Conservation (phyloP, 2,113 vertebrate genomes). For the Formicarius rufipectus region DNA sequence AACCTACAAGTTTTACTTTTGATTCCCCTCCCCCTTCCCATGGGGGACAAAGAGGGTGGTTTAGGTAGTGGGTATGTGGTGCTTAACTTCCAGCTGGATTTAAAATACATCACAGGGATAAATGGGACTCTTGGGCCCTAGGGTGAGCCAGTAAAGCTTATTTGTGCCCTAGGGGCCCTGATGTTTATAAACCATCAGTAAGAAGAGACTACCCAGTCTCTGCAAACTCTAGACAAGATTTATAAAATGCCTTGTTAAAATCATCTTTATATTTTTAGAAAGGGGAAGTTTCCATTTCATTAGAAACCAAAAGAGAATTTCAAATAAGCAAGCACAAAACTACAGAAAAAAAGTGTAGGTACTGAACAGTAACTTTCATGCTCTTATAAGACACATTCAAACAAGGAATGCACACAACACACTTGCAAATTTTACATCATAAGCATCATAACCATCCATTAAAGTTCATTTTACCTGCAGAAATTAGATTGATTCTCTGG, state of each 20-base stretch:
- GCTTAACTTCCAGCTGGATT: background rate
- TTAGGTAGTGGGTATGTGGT: background rate
- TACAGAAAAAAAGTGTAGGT: background rate
- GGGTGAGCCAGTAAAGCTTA: background rate
- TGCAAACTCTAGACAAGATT: background rate
- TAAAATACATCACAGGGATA: background rate
- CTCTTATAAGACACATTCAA: background rate
- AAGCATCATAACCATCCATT: background rate
- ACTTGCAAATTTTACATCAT: background rate
- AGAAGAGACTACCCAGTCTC: background rate
- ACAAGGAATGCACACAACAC: background rate
- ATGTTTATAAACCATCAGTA: background rate
- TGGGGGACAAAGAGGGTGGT: background rate
- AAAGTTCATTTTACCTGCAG: background rate
- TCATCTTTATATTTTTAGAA: background rate
- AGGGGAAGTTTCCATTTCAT: background rate
- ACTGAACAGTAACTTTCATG: background rate
- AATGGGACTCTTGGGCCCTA: background rate
- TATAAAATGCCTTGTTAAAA: background rate
- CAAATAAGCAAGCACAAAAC: background rate
- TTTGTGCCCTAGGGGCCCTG: background rate
- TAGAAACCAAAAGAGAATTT: background rate
- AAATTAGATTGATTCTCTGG: background rate
- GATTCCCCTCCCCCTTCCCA: background rate
- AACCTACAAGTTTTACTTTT: background rate